A percentile compares a stretch with the other conserved stretches of the same genome.
Evolutionary conservation across 2,888 invertebrate species (phyloP).

Genomic region (Bedellia somnulentella): DNA sequence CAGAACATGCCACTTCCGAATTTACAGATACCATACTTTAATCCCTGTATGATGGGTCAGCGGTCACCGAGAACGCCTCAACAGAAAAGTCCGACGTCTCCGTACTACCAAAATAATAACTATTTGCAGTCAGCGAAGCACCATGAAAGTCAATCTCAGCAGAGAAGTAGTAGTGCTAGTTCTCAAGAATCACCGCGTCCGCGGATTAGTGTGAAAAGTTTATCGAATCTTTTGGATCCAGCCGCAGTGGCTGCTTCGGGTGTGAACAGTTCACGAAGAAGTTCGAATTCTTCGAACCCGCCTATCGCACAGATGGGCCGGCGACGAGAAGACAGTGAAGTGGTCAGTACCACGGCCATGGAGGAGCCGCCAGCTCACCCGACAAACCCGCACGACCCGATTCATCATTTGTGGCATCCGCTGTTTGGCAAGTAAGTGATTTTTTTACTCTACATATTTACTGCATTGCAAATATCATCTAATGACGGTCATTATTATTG

Average conservation of each 20-base stretch:
- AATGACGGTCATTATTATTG: too few relatives aligned
- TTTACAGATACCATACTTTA: conserved; percentile 43
- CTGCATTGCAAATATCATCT: neutral
- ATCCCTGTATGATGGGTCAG: conserved; percentile 35
- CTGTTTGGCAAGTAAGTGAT: conserved; percentile 80
- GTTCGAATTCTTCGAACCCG: conserved; percentile 25
- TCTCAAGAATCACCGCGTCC: conserved; percentile 55
- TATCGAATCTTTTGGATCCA: conserved; percentile 65
- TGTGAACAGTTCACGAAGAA: conserved; percentile 26
- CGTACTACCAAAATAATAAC: conserved; percentile 46
- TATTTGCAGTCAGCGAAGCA: conserved; percentile 42
- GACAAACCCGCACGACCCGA: conserved; percentile 56
- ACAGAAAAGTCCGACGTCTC: conserved; percentile 45
- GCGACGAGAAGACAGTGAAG: conserved; percentile 61
- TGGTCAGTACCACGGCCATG: conserved; percentile 66
- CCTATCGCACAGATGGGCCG: conserved; percentile 34
- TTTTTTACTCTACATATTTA: conserved; percentile 8
- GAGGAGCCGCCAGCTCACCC: conserved; percentile 48
- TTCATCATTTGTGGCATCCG: conserved; percentile 81
- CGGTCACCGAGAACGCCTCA: conserved; percentile 29
- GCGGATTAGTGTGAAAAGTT: conserved; percentile 63
- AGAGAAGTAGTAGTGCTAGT: conserved; percentile 24
- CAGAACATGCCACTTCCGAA: conserved; percentile 36
- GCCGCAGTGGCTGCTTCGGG: conserved; percentile 32
- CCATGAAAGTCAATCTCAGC: conserved; percentile 20